phyloP scores from a whole-genome alignment of 1,140 invertebrate genomes.

The Idris sp. region DNA sequence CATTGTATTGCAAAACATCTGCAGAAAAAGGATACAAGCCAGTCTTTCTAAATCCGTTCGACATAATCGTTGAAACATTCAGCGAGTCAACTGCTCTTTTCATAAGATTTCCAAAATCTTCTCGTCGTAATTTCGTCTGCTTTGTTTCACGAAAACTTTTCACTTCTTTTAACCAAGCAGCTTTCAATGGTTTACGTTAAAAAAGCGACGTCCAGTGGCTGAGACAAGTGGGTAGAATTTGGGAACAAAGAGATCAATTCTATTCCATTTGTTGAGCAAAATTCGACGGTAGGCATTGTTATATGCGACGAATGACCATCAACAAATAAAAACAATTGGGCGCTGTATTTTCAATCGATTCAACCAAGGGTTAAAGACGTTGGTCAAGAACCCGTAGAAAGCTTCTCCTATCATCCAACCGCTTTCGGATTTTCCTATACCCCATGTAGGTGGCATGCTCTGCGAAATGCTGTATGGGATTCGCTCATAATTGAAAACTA shows the following conservation, averaged over 20 bases:
- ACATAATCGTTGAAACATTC: no score
- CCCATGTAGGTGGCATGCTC: constrained; percentile 44
- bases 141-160: no score
- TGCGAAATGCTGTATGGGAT: constrained; percentile 16
- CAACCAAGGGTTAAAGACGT: constrained; percentile 35
- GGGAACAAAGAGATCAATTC: constrained; percentile 58
- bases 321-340: constrained; percentile 55
- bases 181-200: no score
- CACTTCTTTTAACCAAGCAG: no score
- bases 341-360: constrained; percentile 10
- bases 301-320: constrained; percentile 68
- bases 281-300: constrained; percentile 42
- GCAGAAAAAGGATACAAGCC: no score
- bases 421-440: constrained; percentile 28
- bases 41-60: no score
- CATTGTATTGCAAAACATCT: no score
- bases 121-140: no score
- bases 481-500: constrained; percentile 21
- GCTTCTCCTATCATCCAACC: constrained; percentile 40
- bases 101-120: no score
- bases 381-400: constrained; percentile 51
- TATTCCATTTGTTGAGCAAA: constrained; percentile 53
- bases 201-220: constrained; percentile 62
- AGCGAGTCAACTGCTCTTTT: no score
- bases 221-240: constrained; percentile 66